Evolutionary conservation across 2,797 vertebrate genomes (phyloP), one percentile per base, ranked within the genome.

Genomic region (Hemitrygon akajei): DNA sequence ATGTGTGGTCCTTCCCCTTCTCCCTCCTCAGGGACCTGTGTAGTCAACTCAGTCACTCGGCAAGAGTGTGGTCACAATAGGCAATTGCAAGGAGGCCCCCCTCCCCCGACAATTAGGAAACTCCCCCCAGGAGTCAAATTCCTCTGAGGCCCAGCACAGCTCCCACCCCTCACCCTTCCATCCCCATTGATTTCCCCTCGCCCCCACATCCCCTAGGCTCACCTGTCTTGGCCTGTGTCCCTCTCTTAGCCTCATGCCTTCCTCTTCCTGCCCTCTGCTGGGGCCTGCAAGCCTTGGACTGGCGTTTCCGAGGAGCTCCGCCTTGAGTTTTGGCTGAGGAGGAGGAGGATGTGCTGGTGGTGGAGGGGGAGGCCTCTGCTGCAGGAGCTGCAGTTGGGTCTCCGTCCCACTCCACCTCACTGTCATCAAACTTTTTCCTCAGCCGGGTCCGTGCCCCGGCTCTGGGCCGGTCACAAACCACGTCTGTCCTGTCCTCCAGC

Each of bases 351-450:
- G 47, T 1, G 47, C 2, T 47, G 47, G 47, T 47, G 47, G 47
- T 47, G 47, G 47, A 47, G 47, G 47, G 47, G 47, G 47, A 47
- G 47, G 47, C 47, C 47, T 47, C 47, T 47, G 47, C 47, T 47
- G 47, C 47, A 47, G 47, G 47, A 47, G 47, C 4, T 47, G 47
- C 47, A 47, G 47, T 63, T 66, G 63, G 63, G 14, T 94, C 93
- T 94, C 96, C 94, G 95, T 95, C 66, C 95, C 96, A 94, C 95
- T 99, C 98, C 0, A 94, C 0, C 37, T 98, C 98, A n/a, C 98
- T 98, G 95, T 98, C 98, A 56, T 99, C 98, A 94, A 99, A 99
- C 0, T 95, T 96, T 94, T 98, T 96, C 98, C 99, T 95, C n/a
- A 16, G 94, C 7, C 63, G 80, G 81, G 37, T 5, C 63, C 47